Evolutionary conservation across 2,113 vertebrate genomes (phyloP).

Genomic region (Macrotus californicus): DNA sequence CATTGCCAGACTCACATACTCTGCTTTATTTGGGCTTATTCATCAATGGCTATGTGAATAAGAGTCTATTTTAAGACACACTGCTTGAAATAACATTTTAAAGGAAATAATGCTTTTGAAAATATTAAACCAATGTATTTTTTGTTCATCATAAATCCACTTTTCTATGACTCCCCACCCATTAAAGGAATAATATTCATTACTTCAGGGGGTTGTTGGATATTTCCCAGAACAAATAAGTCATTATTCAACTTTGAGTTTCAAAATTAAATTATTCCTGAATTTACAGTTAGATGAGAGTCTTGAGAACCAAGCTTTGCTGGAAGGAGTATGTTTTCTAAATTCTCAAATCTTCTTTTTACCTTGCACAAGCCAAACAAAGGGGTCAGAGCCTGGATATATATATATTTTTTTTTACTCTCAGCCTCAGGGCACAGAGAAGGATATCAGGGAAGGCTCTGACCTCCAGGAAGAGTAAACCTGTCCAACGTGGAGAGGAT

Average conservation of each 20-base stretch:
- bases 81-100: constrained; percentile 34
- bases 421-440: not conserved
- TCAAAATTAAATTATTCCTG: constrained; percentile 32
- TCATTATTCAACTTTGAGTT: constrained; percentile 39
- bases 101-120: constrained; percentile 40
- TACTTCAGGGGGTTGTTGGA: constrained; percentile 9
- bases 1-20: not conserved
- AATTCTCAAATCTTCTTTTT: constrained; percentile 30
- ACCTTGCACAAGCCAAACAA: not conserved
- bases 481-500: not conserved
- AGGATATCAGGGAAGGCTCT: not conserved
- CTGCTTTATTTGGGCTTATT: constrained; percentile 52
- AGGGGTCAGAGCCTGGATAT: not conserved
- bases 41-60: constrained; percentile 43
- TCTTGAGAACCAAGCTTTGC: constrained; percentile 12
- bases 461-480: not conserved
- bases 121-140: constrained; percentile 46
- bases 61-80: constrained; percentile 53
- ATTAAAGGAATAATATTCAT: constrained; percentile 34
- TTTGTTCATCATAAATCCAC: constrained; percentile 40
- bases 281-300: not conserved
- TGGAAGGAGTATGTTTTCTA: constrained; percentile 14
- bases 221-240: constrained; percentile 56
- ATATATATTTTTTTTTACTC: too few species aligned
- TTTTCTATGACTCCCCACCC: not conserved